Evolutionary conservation across 2,113 vertebrate species (phyloP).

Genomic region (Passer domesticus): DNA sequence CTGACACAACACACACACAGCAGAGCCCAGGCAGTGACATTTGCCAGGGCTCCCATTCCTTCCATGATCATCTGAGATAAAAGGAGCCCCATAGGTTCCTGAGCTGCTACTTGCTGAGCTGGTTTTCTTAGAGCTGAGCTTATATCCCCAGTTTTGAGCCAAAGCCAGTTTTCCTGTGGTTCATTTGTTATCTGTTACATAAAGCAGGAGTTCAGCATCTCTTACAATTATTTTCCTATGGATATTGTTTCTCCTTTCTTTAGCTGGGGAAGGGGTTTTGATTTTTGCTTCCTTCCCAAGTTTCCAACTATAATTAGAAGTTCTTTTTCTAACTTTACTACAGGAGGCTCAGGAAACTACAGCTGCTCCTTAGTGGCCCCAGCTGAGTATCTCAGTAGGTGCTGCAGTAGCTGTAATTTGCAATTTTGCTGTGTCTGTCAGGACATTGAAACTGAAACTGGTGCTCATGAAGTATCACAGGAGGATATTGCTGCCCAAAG

Average conservation of each 20-base stretch:
- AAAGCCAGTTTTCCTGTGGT: background rate
- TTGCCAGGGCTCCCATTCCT: constrained; percentile 27
- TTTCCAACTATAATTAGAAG: constrained; percentile 36
- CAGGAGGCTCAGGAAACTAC: background rate
- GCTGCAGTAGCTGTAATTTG: background rate
- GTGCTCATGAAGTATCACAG: background rate
- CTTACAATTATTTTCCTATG: constrained; percentile 8
- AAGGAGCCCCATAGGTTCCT: background rate
- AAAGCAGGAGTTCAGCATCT: constrained; percentile 14
- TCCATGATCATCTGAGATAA: background rate
- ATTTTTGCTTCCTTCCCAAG: constrained; percentile 25
- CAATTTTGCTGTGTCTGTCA: background rate
- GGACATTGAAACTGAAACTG: background rate
- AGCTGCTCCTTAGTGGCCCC: background rate
- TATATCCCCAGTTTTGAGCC: background rate
- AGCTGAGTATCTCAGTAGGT: background rate
- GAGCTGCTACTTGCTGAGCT: background rate
- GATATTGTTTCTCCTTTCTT: background rate
- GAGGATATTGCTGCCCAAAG: background rate
- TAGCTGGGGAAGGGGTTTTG: background rate
- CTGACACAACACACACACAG: background rate
- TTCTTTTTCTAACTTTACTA: background rate
- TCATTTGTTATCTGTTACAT: background rate
- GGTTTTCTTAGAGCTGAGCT: background rate
- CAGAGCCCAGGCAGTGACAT: background rate